A percentile compares a stretch with the other conserved stretches of the same genome.
Evolutionary conservation across 2,888 invertebrate species (phyloP).

Genomic region (Xylota segnis): DNA sequence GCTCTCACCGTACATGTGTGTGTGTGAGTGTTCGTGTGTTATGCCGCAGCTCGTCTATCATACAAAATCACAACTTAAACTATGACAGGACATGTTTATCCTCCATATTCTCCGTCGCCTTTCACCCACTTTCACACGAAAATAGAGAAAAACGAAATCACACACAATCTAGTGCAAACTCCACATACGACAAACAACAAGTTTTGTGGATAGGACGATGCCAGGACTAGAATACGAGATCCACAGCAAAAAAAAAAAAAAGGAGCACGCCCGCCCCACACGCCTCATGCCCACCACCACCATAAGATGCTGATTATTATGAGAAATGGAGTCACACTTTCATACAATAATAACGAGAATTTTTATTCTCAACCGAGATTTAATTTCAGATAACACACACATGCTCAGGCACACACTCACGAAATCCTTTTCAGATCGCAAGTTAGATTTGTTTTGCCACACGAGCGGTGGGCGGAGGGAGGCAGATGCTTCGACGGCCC

Average conservation of each 20-base stretch:
- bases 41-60: slow-evolving; percentile 46
- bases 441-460: slow-evolving; percentile 64
- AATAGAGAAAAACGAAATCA: slow-evolving; percentile 29
- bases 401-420: slow-evolving; percentile 58
- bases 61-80: slow-evolving; percentile 59
- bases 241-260: slow-evolving; percentile 25
- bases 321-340: slow-evolving; percentile 76
- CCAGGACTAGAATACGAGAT: slow-evolving; percentile 55
- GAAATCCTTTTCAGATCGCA: slow-evolving; percentile 75
- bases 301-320: slow-evolving; percentile 75
- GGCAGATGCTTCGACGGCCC: slow-evolving; percentile 34
- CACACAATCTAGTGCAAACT: slow-evolving; percentile 62
- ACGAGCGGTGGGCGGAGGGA: background rate
- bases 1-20: background rate
- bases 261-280: background rate
- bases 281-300: background rate
- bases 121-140: slow-evolving; percentile 17
- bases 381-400: slow-evolving; percentile 76
- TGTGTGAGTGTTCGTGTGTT: background rate
- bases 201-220: slow-evolving; percentile 56
- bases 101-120: background rate
- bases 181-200: slow-evolving; percentile 66
- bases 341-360: slow-evolving; percentile 76
- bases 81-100: slow-evolving; percentile 50
- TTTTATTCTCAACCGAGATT: slow-evolving; percentile 75